Conservation (phyloP, 1,140 invertebrate species). For the Drosophila repletoides region DNA sequence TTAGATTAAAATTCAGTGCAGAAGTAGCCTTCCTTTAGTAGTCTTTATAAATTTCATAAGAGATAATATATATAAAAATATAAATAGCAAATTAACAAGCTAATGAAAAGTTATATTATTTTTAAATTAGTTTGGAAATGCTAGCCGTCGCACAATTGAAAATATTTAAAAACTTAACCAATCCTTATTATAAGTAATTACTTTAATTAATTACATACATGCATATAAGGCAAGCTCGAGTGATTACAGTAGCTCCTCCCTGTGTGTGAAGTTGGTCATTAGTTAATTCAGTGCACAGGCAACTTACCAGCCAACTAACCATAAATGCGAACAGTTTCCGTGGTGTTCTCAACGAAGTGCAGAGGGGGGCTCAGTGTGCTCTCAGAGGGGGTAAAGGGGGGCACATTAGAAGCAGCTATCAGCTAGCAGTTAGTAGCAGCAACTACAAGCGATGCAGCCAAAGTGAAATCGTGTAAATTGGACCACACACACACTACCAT, state of each 20-base stretch:
- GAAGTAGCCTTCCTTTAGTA: too few species aligned
- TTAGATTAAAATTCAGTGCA: too few species aligned
- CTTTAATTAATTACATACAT: conserved; percentile 58
- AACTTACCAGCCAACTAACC: conserved; percentile 65
- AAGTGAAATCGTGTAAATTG: conserved; percentile 79
- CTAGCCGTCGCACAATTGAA: too few species aligned
- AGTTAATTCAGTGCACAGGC: conserved; percentile 72
- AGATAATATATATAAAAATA: too few species aligned
- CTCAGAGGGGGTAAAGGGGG: neutral
- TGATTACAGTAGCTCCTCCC: conserved; percentile 4
- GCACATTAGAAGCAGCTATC: conserved; percentile 30
- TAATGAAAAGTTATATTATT: too few species aligned
- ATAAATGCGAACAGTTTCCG: conserved; percentile 51
- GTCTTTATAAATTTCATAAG: too few species aligned
- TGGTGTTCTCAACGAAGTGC: neutral
- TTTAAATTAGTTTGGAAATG: too few species aligned
- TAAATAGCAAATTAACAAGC: too few species aligned
- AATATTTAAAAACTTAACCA: conserved; percentile 56
- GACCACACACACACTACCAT: conserved; percentile 63
- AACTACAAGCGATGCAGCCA: conserved; percentile 32
- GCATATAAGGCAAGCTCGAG: conserved; percentile 30
- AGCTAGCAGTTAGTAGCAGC: conserved; percentile 9
- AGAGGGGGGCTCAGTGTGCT: too few species aligned
- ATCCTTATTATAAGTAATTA: too few species aligned
- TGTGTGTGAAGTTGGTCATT: conserved; percentile 59